Evolutionary conservation across 1,140 invertebrate genomes (phyloP).

Genomic region (Paramacrobiotus metropolitanus): DNA sequence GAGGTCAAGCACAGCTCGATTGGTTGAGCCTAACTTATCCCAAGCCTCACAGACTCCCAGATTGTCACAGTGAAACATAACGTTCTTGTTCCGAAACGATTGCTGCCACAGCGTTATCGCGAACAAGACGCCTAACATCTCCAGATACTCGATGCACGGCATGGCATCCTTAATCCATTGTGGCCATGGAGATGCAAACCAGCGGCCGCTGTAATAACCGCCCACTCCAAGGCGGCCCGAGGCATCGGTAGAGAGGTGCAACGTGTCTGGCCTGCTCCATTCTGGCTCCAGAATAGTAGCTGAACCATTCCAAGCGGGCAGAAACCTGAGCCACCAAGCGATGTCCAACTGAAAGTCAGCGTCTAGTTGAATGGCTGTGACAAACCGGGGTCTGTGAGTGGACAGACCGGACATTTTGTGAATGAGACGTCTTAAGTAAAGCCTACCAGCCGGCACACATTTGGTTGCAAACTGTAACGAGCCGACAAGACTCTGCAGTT

Average conservation of each 20-base stretch:
- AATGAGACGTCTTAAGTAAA: background rate
- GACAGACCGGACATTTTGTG: too few relatives aligned
- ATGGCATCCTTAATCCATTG: background rate
- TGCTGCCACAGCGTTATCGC: background rate
- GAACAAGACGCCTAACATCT: background rate
- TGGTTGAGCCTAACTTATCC: background rate
- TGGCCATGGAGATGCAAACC: background rate
- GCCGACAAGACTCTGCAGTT: conserved; percentile 1
- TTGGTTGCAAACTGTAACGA: background rate
- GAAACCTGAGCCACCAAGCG: background rate
- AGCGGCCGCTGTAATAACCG: background rate
- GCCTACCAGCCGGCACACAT: background rate
- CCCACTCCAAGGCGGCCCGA: background rate
- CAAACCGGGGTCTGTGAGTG: background rate
- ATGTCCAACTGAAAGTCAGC: background rate
- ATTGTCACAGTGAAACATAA: background rate
- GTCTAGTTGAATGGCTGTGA: background rate
- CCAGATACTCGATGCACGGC: background rate
- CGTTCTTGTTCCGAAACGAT: background rate
- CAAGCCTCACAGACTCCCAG: background rate
- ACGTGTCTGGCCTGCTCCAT: background rate
- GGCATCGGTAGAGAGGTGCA: background rate
- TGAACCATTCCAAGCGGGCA: background rate
- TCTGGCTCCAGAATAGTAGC: background rate
- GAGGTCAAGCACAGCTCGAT: background rate